Percentiles rank a stretch among this genome's conserved stretches.
phyloP scores from a whole-genome alignment of 2,113 vertebrate species.

The Forbesichthys papilliferus region DNA sequence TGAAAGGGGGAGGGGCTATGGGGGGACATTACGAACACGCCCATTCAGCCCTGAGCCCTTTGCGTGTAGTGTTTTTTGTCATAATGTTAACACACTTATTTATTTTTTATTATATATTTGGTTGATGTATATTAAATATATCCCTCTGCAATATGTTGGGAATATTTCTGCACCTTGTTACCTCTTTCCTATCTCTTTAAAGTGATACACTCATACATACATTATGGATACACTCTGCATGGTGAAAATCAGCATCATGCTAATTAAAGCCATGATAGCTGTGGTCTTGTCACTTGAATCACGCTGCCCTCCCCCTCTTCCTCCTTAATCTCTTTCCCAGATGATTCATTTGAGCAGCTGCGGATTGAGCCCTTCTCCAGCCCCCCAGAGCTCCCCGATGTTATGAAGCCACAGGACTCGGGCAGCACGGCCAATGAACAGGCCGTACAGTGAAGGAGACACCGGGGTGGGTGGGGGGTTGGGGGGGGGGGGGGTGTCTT shows the following conservation, averaged over 20 bases:
- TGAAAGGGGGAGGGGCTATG: too few relatives aligned
- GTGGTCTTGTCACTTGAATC: background rate
- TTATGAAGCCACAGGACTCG: constrained; percentile 93
- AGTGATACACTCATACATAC: too few relatives aligned
- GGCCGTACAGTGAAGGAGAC: constrained; percentile 84
- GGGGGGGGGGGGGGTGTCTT: background rate
- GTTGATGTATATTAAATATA: too few relatives aligned
- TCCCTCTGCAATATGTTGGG: too few relatives aligned
- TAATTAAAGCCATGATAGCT: background rate
- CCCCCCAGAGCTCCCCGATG: constrained; percentile 89
- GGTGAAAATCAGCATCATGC: background rate
- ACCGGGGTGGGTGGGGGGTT: constrained; percentile 16
- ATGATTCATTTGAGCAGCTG: constrained; percentile 85
- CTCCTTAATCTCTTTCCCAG: constrained; percentile 55
- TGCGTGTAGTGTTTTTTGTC: too few relatives aligned
- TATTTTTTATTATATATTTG: too few relatives aligned
- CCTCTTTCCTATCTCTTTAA: too few relatives aligned
- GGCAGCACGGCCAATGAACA: constrained; percentile 88
- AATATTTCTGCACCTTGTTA: too few relatives aligned
- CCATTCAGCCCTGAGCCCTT: too few relatives aligned
- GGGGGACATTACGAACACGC: too few relatives aligned
- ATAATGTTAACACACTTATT: too few relatives aligned
- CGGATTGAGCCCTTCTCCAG: constrained; percentile 88
- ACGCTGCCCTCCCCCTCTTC: background rate
- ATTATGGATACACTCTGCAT: too few relatives aligned